phyloP scores from a whole-genome alignment of 2,113 vertebrate genomes.

The Hystrix brachyura region DNA sequence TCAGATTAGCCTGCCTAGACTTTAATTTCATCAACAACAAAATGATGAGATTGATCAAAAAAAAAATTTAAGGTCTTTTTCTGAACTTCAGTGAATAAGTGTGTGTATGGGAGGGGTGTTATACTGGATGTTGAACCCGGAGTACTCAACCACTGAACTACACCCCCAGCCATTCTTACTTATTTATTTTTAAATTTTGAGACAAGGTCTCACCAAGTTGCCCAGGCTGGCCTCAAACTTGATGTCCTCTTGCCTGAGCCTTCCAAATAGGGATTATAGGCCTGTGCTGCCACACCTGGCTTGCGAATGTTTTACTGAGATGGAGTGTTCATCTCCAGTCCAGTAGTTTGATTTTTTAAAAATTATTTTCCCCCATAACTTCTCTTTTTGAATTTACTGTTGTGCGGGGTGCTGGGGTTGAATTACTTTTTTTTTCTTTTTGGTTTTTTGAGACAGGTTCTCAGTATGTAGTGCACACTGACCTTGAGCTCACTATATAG shows the following conservation, averaged over 20 bases:
- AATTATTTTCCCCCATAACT: neutral
- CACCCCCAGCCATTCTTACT: neutral
- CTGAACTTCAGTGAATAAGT: neutral
- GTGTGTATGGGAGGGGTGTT: neutral
- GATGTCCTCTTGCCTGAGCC: neutral
- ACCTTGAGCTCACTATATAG: too few species aligned
- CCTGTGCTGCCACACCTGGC: neutral
- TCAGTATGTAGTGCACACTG: too few species aligned
- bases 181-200: neutral
- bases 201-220: neutral
- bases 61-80: neutral
- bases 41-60: neutral
- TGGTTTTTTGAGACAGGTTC: too few species aligned
- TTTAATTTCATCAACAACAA: slow-evolving; percentile 11
- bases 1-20: neutral
- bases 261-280: neutral
- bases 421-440: too few species aligned
- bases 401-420: neutral
- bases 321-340: neutral
- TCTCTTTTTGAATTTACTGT: neutral
- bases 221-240: neutral
- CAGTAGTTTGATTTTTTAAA: neutral
- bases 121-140: neutral
- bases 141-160: neutral
- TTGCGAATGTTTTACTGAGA: neutral